Evolutionary conservation across 2,888 invertebrate species (phyloP).

Genomic region (Synergus laeviventris): DNA sequence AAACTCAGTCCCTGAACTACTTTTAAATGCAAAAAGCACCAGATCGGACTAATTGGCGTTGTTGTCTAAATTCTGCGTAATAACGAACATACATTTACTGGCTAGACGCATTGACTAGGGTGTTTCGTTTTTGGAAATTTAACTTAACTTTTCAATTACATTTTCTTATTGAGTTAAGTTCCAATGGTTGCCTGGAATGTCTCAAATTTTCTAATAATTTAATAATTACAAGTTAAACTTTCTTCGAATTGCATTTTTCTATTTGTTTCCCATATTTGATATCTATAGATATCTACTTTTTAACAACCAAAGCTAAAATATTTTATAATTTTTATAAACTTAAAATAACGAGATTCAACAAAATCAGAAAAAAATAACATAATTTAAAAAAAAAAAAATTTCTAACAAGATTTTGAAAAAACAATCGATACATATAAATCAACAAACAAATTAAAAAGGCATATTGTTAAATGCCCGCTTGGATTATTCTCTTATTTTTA

Average conservation of each 20-base stretch:
- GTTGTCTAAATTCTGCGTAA: background rate
- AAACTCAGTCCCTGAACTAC: conserved; percentile 15
- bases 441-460: background rate
- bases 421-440: background rate
- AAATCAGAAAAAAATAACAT: background rate
- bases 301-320: background rate
- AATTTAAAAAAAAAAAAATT: background rate
- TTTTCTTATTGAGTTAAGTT: background rate
- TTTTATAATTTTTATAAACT: background rate
- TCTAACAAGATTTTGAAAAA: conserved; percentile 6
- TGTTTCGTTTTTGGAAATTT: background rate
- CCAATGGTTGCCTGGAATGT: background rate
- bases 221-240: background rate
- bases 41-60: background rate
- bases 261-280: background rate
- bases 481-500: background rate
- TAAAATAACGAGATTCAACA: background rate
- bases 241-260: background rate
- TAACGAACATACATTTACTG: conserved; percentile 44
- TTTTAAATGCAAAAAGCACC: conserved; percentile 2
- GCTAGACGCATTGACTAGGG: conserved; percentile 51
- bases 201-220: background rate
- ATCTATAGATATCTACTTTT: background rate
- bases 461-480: background rate
- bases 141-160: background rate